Evolutionary conservation across 2,797 vertebrate genomes (phyloP).

Genomic region (Ctenopoma multispine): DNA sequence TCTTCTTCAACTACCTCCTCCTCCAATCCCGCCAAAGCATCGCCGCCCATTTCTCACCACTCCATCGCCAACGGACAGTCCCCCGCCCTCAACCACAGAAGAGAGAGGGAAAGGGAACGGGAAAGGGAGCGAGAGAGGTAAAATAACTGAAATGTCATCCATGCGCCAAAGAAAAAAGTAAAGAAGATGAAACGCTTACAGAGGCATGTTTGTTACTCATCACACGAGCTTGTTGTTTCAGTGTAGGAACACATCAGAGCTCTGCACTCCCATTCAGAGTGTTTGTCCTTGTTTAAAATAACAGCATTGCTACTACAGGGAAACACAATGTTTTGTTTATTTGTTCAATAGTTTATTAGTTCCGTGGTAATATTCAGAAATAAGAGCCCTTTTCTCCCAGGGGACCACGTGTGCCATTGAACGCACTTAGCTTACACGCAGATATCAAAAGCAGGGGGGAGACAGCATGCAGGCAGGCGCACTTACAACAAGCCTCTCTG

Average conservation of each 20-base stretch:
- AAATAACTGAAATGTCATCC: constrained; percentile 22
- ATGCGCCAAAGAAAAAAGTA: constrained; percentile 1
- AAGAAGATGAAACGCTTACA: constrained; percentile 60
- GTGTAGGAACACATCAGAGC: constrained; percentile 47
- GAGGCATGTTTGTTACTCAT: constrained; percentile 15
- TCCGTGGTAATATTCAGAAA: constrained; percentile 65
- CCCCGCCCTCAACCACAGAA: constrained; percentile 93
- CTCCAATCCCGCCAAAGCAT: constrained; percentile 92
- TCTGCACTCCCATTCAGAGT: constrained; percentile 17
- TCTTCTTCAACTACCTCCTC: constrained; percentile 97
- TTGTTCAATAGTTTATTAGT: constrained; percentile 84
- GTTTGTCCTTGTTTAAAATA: constrained; percentile 69
- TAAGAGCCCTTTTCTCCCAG: constrained; percentile 66
- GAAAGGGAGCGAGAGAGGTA: constrained; percentile 79
- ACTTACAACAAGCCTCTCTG: constrained; percentile 72
- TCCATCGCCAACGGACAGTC: constrained; percentile 98
- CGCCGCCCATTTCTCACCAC: constrained; percentile 95
- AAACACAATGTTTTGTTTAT: constrained; percentile 79
- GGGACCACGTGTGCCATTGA: constrained; percentile 63
- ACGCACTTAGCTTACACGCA: constrained; percentile 71
- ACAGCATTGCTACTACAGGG: constrained; percentile 58
- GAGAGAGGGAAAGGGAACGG: constrained; percentile 90
- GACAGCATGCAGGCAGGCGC: constrained; percentile 63
- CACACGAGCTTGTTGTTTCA: constrained; percentile 48
- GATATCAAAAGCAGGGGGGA: constrained; percentile 79